phyloP scores from a whole-genome alignment of 2,888 invertebrate species.

The Brassicogethes aeneus region DNA sequence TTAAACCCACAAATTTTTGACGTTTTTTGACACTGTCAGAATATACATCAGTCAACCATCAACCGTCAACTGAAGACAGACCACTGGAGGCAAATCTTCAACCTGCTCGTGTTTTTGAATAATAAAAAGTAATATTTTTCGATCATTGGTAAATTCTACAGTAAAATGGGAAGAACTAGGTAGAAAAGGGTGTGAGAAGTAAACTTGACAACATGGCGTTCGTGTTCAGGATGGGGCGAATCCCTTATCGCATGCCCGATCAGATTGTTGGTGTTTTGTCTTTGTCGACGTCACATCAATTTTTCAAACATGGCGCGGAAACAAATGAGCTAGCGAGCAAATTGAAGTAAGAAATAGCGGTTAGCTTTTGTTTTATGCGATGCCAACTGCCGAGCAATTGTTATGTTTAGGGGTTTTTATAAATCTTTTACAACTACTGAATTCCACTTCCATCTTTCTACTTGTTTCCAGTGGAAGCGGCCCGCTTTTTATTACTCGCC shows the following conservation, averaged over 20 bases:
- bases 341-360: constrained; percentile 45
- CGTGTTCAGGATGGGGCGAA: constrained; percentile 11
- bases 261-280: constrained; percentile 40
- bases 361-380: constrained; percentile 43
- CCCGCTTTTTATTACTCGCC: constrained; percentile 37
- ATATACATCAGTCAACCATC: no score
- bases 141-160: no score
- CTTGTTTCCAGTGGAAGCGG: no score
- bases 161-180: no score
- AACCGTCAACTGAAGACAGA: no score
- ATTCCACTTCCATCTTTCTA: constrained; percentile 29
- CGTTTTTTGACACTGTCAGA: no score
- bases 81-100: no score
- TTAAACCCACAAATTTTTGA: no score
- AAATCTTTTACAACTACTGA: constrained; percentile 33
- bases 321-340: constrained; percentile 43
- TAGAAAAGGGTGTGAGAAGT: no score
- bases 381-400: constrained; percentile 40
- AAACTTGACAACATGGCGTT: constrained; percentile 1
- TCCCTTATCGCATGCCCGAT: constrained; percentile 32
- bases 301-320: constrained; percentile 42
- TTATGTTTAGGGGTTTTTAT: constrained; percentile 38
- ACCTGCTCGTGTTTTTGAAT: no score
- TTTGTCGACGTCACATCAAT: constrained; percentile 44
- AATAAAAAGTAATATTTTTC: no score